phyloP scores from a whole-genome alignment of 2,888 invertebrate genomes.

The Thelaira solivaga region DNA sequence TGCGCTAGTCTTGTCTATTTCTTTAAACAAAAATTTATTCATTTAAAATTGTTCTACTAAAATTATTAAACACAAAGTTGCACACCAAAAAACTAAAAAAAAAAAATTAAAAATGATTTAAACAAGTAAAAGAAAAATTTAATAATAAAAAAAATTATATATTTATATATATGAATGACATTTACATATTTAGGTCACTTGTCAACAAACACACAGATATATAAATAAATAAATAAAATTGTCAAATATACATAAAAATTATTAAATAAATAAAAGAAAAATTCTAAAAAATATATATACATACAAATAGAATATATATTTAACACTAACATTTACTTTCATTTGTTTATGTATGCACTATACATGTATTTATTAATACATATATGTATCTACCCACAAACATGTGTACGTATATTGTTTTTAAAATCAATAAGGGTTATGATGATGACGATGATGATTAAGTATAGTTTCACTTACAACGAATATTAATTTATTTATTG shows the following conservation, averaged over 20 bases:
- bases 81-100: background rate
- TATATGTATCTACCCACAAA: too few relatives aligned
- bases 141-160: slow-evolving; percentile 4
- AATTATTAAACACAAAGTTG: too few relatives aligned
- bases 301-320: too few relatives aligned
- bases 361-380: background rate
- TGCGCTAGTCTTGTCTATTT: too few relatives aligned
- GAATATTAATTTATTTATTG: slow-evolving; percentile 56
- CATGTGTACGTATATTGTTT: too few relatives aligned
- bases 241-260: slow-evolving; percentile 17
- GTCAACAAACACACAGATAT: slow-evolving; percentile 6
- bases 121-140: background rate
- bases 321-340: slow-evolving; percentile 12
- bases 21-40: too few relatives aligned
- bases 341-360: slow-evolving; percentile 33
- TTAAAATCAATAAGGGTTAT: background rate
- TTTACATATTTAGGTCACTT: slow-evolving; percentile 49
- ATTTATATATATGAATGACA: slow-evolving; percentile 54
- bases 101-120: background rate
- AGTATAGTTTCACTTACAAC: slow-evolving; percentile 61
- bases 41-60: too few relatives aligned
- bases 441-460: background rate
- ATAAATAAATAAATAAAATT: slow-evolving; percentile 37
- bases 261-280: slow-evolving; percentile 5
- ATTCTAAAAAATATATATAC: background rate